phyloP scores from a whole-genome alignment of 2,888 invertebrate species.

The Drosophila eohydei region DNA sequence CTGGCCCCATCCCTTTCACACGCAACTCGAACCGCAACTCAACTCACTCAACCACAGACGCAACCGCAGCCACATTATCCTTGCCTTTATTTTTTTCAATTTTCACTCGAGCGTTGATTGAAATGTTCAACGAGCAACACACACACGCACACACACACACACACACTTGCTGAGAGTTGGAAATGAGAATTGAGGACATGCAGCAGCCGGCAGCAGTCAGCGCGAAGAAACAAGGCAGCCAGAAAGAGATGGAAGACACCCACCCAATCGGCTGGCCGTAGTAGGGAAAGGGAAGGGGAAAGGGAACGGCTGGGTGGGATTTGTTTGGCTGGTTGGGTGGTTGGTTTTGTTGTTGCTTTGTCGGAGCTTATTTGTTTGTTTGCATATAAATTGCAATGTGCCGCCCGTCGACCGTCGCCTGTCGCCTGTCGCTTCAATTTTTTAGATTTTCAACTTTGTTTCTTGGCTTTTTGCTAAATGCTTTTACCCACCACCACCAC shows the following conservation, averaged over 20 bases:
- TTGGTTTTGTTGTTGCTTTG: constrained; percentile 37
- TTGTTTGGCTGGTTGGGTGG: constrained; percentile 15
- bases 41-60: constrained; percentile 29
- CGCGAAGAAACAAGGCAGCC: constrained; percentile 26
- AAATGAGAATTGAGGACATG: constrained; percentile 53
- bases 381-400: constrained; percentile 79
- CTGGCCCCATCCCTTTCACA: background rate
- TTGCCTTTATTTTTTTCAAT: constrained; percentile 77
- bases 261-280: constrained; percentile 2
- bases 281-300: background rate
- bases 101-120: constrained; percentile 80
- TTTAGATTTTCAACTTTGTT: constrained; percentile 61
- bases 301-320: constrained; percentile 18
- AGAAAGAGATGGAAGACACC: constrained; percentile 31
- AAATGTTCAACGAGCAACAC: constrained; percentile 71
- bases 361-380: constrained; percentile 74
- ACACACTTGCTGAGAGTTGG: background rate
- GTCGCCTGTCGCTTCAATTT: constrained; percentile 29
- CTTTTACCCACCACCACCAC: constrained; percentile 43
- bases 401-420: constrained; percentile 1
- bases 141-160: constrained; percentile 21
- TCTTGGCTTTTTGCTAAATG: constrained; percentile 65
- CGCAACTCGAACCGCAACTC: constrained; percentile 8
- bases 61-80: constrained; percentile 68
- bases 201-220: constrained; percentile 64